Percentiles rank a stretch among this genome's conserved stretches.
phyloP scores from a whole-genome alignment of 1,140 invertebrate genomes.

The Megalopta genalis region DNA sequence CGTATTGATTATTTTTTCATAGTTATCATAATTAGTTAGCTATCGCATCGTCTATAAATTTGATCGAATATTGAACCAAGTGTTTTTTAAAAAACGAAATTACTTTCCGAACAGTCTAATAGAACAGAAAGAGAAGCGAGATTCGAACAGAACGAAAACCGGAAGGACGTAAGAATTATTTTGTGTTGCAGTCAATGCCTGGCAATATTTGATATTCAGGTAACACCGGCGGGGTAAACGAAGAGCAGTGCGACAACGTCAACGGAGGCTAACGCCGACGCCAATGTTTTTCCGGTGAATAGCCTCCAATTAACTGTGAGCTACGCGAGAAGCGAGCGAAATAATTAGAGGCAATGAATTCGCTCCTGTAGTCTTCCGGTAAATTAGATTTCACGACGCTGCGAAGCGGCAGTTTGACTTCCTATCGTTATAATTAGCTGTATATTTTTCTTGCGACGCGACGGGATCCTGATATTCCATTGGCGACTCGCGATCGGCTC shows the following conservation, averaged over 20 bases:
- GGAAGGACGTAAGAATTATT: not conserved
- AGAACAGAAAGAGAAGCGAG: not conserved
- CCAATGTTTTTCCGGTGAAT: conserved; percentile 39
- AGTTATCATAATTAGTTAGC: too few species aligned
- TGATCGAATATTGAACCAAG: too few species aligned
- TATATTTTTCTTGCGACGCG: not conserved
- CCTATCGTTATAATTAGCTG: conserved; percentile 15
- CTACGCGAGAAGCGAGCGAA: conserved; percentile 25
- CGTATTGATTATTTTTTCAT: too few species aligned
- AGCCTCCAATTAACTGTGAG: conserved; percentile 40
- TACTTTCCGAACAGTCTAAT: too few species aligned
- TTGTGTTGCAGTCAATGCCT: not conserved
- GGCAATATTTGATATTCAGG: not conserved
- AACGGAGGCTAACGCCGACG: not conserved
- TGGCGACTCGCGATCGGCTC: not conserved
- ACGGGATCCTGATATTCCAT: not conserved
- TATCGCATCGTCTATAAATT: too few species aligned
- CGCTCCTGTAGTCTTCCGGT: conserved; percentile 14
- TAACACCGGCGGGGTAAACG: not conserved
- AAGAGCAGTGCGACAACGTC: conserved; percentile 8
- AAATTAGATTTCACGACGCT: conserved; percentile 33
- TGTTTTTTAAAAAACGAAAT: too few species aligned
- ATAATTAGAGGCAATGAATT: conserved; percentile 48
- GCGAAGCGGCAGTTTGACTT: conserved; percentile 2
- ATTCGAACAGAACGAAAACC: not conserved